Evolutionary conservation across 2,797 vertebrate species (phyloP), one percentile per base, ranked within the genome.

Genomic region (Phrynocephalus guinanensis): DNA sequence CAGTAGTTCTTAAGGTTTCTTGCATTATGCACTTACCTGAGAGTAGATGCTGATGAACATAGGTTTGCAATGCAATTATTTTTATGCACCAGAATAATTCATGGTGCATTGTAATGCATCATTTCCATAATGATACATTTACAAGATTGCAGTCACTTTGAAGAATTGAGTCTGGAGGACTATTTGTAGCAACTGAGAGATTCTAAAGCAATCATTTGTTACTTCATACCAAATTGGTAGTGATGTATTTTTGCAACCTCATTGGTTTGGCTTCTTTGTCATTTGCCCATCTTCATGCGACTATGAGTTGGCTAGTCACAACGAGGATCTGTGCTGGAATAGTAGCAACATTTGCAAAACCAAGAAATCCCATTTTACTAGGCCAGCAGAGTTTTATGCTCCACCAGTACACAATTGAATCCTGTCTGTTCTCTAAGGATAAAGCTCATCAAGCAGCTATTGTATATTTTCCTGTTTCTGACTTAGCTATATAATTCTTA

Each of bases 131-230:
- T 72, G 66, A 48, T 30, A 30, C 9, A 3, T 76, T 38, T 76
- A 67, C 1, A 52, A 67, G n/a, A 50, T 44, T 18, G 38, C 60
- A 30, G 79, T 78, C 30, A n/a, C 79, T 52, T 22, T 84, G 68
- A 79, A 79, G n/a, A 79, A 79, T 11, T 33, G 22, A 20, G 22
- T 24, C 50, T 52, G 63, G 38, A 66, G 44, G 56, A 50, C 60
- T 79, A 52, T 70, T 77, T 83, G 48, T 88, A 80, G 33, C 10
- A 80, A 48, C 11, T 10, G 44, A 63, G 48, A 67, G 24, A 26
- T 68, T 84, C 77, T 73, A 33, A 79, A 72, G 56, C 33, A 38
- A 79, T n/a, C 56, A 79, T 30, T 79, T 84, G 67, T 67, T 79
- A 66, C 38, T 68, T 50, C 48, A 73, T 66, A 66, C 22, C 33